Evolutionary conservation across 1,140 invertebrate species (phyloP).

Genomic region (Musca domestica): DNA sequence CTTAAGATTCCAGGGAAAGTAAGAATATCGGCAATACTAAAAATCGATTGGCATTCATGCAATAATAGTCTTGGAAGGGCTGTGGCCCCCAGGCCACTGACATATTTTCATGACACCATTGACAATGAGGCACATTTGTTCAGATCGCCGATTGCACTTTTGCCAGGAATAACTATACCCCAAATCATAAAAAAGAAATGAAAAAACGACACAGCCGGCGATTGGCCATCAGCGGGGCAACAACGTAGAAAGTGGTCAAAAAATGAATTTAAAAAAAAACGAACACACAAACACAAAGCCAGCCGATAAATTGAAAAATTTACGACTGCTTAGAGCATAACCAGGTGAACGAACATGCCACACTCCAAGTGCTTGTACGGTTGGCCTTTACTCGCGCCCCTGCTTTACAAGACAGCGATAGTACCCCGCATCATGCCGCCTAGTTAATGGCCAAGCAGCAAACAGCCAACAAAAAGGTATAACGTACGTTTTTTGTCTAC

Average conservation of each 20-base stretch:
- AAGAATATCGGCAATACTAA: not conserved
- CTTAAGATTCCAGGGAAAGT: no score
- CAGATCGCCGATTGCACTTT: no score
- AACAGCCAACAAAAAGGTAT: not conserved
- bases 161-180: no score
- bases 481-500: not conserved
- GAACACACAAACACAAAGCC: not conserved
- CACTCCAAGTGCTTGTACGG: no score
- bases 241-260: constrained; percentile 15
- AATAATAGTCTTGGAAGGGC: not conserved
- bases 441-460: not conserved
- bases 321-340: constrained; percentile 14
- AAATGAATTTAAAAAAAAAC: constrained; percentile 1
- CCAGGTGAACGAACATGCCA: constrained; percentile 6
- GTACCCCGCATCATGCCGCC: no score
- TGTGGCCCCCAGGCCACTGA: constrained; percentile 13
- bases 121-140: no score
- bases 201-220: no score
- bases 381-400: no score
- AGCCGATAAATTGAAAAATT: constrained; percentile 19
- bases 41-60: not conserved
- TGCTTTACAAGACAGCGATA: no score
- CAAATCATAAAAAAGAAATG: no score
- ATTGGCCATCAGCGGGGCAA: not conserved
- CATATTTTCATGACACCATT: constrained; percentile 1